Base-by-base conservation (phyloP, 2,113 vertebrate species). In the Burhinus oedicnemus region DNA sequence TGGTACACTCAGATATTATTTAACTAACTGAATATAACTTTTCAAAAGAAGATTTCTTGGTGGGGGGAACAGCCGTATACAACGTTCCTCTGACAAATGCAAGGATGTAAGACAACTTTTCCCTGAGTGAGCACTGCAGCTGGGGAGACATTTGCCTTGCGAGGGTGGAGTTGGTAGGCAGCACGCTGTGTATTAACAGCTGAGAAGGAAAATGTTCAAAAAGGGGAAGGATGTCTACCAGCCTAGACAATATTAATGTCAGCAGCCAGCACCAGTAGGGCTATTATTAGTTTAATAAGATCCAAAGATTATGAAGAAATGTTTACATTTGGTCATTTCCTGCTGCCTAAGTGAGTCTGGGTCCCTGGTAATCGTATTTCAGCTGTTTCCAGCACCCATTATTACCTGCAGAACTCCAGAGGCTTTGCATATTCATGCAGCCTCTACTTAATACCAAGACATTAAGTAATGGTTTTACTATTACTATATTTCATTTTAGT, bases 401-500 rank as follows among this genome's bases (percentile, higher is more conserved):
- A 55, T 71, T 92, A 69, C 69, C 76, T 93, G 40, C 30, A 82
- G 49, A 94, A 51, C 27, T 93, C 36, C 36, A n/a, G 68, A 81
- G 32, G 9, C 57, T 62, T 84, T 71, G 23, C 51, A 51, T 91
- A 69, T 75, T 78, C 52, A 42, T n/a, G 15, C 23, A 89, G 61
- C 52, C 30, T 75, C 68, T 81, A 26, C 42, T 89, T 87, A 90
- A 93, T 47, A 52, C 23, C 20, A 52, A 81, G 40, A 15, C 64
- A 72, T 11, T 80, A 86, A 70, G 22, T 78, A 93, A 84, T 44
- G 60, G 64, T 17, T 89, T 93, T 70, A 30, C 32, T 90, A 68
- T 83, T 34, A 64, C 20, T 60, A 52, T 57, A 86, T 90, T 93
- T 94, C 52, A 68, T 96, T 93, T 84, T 69, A 55, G n/a, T 84